These are phyloP conservation scores for Fragum sueziense DNA, from an alignment of 2,888 invertebrate genomes.

Conservation along the genomic window DNA sequence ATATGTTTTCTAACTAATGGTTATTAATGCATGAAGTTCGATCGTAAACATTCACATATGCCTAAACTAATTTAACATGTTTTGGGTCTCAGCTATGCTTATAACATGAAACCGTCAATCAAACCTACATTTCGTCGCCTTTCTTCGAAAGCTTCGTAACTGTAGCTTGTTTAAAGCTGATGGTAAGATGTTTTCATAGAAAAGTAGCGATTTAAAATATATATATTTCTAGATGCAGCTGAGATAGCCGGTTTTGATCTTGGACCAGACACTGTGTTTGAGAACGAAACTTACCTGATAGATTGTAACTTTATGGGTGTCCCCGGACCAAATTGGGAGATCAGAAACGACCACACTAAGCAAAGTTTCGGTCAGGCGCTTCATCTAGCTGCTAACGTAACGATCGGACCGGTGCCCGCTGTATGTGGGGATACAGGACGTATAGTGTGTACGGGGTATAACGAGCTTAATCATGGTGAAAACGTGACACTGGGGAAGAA, in stretches of 20 bases:
- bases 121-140: too few species aligned
- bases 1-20: too few species aligned
- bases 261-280: neutral
- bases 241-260: neutral
- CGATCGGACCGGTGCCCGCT: neutral
- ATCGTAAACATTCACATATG: too few species aligned
- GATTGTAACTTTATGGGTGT: neutral
- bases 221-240: neutral
- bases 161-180: too few species aligned
- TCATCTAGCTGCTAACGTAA: neutral
- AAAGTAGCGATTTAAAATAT: too few species aligned
- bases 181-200: too few species aligned
- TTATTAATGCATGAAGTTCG: too few species aligned
- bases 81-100: too few species aligned
- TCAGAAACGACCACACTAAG: neutral
- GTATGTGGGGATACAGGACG: slow-evolving; percentile 2
- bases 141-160: too few species aligned
- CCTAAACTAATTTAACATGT: too few species aligned
- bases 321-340: neutral
- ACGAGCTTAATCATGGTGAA: neutral
- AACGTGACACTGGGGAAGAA: neutral
- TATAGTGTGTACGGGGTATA: slow-evolving; percentile 3
- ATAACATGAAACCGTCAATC: too few species aligned
- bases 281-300: neutral
- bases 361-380: neutral